Percentiles rank a stretch among this genome's conserved stretches.
Evolutionary conservation across 1,140 invertebrate genomes (phyloP).

Genomic region (Campoletis sonorensis): DNA sequence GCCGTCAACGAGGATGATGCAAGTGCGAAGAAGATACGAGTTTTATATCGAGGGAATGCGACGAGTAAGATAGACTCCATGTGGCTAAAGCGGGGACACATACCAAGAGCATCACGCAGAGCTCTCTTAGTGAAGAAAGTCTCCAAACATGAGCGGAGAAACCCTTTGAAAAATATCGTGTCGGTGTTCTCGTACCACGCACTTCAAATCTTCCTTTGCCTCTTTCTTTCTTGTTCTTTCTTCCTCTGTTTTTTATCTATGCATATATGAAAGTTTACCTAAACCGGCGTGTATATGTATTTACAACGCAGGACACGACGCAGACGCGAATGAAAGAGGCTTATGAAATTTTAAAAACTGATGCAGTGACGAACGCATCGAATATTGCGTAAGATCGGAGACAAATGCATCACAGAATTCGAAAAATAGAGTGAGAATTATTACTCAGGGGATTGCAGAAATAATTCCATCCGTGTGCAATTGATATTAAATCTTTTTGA

Average conservation of each 20-base stretch:
- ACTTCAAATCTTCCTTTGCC: not conserved
- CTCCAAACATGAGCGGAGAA: not conserved
- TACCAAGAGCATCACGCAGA: not conserved
- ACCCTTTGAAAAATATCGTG: slow-evolving; percentile 42
- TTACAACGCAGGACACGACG: not conserved
- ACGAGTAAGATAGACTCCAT: slow-evolving; percentile 42
- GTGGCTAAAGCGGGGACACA: slow-evolving; percentile 26
- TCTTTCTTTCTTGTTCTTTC: not conserved
- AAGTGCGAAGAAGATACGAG: not conserved
- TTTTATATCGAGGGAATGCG: slow-evolving; percentile 25
- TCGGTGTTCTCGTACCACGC: slow-evolving; percentile 12
- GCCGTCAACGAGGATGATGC: slow-evolving; percentile 26
- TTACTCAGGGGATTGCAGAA: too few species aligned
- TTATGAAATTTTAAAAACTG: too few species aligned
- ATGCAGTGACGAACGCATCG: too few species aligned
- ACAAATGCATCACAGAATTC: too few species aligned
- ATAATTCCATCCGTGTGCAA: too few species aligned
- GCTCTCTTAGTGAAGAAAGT: not conserved
- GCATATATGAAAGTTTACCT: not conserved
- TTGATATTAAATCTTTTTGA: too few species aligned
- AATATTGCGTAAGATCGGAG: slow-evolving; percentile 5
- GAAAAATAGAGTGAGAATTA: too few species aligned
- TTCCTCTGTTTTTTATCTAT: not conserved
- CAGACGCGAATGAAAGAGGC: too few species aligned
- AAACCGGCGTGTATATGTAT: not conserved